These are phyloP conservation scores for Mobula hypostoma DNA, from an alignment of 2,113 vertebrate species.

Conservation along the genomic window DNA sequence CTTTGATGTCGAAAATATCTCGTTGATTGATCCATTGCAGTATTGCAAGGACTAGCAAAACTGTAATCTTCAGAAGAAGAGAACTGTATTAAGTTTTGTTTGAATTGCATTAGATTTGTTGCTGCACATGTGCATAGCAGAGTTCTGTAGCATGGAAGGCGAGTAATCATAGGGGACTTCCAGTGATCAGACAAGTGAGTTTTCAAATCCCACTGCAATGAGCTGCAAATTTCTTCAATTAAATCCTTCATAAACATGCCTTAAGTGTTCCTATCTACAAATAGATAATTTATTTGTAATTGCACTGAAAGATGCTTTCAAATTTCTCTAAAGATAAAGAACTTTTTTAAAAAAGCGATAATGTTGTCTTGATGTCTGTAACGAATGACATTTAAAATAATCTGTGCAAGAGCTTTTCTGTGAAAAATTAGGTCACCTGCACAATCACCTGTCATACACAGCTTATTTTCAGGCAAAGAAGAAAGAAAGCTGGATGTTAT, in stretches of 20 bases:
- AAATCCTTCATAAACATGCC: neutral
- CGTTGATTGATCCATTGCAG: neutral
- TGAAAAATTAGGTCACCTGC: neutral
- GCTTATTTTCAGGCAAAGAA: too few relatives aligned
- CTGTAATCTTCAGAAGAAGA: neutral
- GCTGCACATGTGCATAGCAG: too few relatives aligned
- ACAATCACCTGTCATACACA: neutral
- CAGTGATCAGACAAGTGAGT: neutral
- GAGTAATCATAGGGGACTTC: neutral
- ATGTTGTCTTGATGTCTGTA: neutral
- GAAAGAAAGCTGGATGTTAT: neutral
- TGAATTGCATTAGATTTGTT: neutral
- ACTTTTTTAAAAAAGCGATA: neutral
- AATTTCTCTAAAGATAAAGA: neutral
- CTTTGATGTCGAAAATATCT: neutral
- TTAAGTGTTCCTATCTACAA: too few relatives aligned
- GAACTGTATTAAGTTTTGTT: neutral
- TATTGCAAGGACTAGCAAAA: neutral
- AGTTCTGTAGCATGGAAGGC: neutral
- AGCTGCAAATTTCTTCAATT: neutral
- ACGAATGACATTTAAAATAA: neutral
- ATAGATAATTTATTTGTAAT: neutral
- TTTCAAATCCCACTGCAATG: neutral
- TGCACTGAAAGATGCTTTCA: neutral
- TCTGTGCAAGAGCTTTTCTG: neutral